Conservation (phyloP, 2,888 invertebrate species). For the Eupithecia vulgata region DNA sequence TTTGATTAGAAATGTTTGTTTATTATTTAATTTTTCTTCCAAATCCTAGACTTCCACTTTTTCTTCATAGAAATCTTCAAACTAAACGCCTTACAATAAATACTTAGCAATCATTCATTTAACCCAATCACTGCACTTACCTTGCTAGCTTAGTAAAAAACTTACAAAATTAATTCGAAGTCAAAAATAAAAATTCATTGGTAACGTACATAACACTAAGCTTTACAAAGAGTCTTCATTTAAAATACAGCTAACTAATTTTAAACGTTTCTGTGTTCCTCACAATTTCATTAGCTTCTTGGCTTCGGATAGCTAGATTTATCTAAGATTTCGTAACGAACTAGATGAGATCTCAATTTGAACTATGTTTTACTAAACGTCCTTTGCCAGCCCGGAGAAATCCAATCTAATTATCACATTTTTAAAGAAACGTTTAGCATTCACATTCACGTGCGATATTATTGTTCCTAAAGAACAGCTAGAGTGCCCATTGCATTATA, state of each 20-base stretch:
- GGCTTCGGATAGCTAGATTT: slow-evolving; percentile 79
- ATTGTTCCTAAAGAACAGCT: slow-evolving; percentile 53
- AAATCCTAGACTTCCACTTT: not conserved
- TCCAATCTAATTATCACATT: slow-evolving; percentile 79
- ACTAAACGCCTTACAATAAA: slow-evolving; percentile 40
- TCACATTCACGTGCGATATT: slow-evolving; percentile 59
- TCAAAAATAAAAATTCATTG: slow-evolving; percentile 78
- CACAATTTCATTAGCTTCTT: slow-evolving; percentile 76
- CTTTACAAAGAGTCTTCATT: slow-evolving; percentile 70
- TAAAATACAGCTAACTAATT: slow-evolving; percentile 49
- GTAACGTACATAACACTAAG: slow-evolving; percentile 79
- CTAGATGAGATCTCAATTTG: slow-evolving; percentile 83
- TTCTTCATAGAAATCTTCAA: not conserved
- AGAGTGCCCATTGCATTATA: slow-evolving; percentile 49
- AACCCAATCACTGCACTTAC: slow-evolving; percentile 34
- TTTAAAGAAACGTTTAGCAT: slow-evolving; percentile 65
- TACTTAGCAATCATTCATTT: slow-evolving; percentile 38
- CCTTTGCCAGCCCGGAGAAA: slow-evolving; percentile 63
- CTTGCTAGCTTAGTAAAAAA: slow-evolving; percentile 38
- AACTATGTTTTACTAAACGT: slow-evolving; percentile 78
- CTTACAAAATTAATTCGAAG: slow-evolving; percentile 52
- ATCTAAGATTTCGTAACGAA: slow-evolving; percentile 77
- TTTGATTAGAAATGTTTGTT: not conserved
- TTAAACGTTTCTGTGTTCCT: slow-evolving; percentile 45
- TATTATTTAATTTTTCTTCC: not conserved